Evolutionary conservation across 2,113 vertebrate species (phyloP).

Genomic region (mouse (Mus musculus)): GRCm39 chrX:99118001-99118500

Average conservation of each 20-base stretch:
- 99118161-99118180: slow-evolving; percentile 43
- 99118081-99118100: slow-evolving; percentile 31
- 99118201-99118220: slow-evolving; percentile 16
- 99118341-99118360: not conserved
- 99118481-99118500: not conserved
- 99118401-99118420: not conserved
- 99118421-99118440: not conserved
- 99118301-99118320: not conserved
- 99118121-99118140: slow-evolving; percentile 43
- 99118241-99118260: slow-evolving; percentile 8
- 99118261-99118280: slow-evolving; percentile 15
- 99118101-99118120: not conserved
- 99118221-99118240: not conserved
- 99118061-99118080: slow-evolving; percentile 54
- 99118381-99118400: not conserved
- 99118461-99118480: not conserved
- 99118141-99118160: slow-evolving; percentile 38
- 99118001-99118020: not conserved
- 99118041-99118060: slow-evolving; percentile 31
- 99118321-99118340: slow-evolving; percentile 2
- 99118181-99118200: slow-evolving; percentile 26
- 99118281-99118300: not conserved
- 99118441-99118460: too few species aligned
- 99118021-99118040: slow-evolving; percentile 45
- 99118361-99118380: not conserved